Base-by-base conservation (phyloP, 1,140 invertebrate species). In the Macrostomum lignano region DNA sequence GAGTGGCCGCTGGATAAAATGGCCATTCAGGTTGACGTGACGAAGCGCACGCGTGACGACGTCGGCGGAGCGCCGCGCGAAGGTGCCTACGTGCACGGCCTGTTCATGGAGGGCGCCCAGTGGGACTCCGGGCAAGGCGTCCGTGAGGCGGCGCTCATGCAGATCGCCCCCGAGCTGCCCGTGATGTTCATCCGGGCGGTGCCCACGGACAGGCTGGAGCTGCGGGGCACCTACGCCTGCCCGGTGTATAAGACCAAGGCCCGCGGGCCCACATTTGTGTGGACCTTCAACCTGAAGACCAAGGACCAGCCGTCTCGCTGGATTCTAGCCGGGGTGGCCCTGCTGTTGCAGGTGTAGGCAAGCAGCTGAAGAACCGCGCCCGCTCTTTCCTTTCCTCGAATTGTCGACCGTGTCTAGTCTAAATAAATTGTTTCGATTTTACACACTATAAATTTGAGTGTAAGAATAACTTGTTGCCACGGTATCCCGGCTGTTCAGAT, bases 1-100 rank as follows among this genome's bases (percentile, higher is more conserved):
- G 81, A 91, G 55, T 65, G 84, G 40, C 81, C 82, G 1, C 63
- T 91, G 7, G 82, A 93, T 54, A 81, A 86, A 60, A 88, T 93
- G 81, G 81, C 75, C 48, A 57, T 93, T 5, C 76, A 84, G 46
- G 86, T 78, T 55, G 82, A 93, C 50, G 81, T 93, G 22, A 93
- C 81, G 3, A 91, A 91, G 53, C 88, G 86, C 52, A 70, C 70
- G 44, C 75, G 77, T 51, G 81, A 91, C 53, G 81, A 93, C 47
- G 79, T 84, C 43, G 46, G 42, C 10, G 65, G 68, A 32, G 69
- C 77, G 2, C 77, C 81, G 1, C 61, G 72, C 36, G 81, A 88
- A 44, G 81, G 81, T 6, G 78, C 77, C n/a, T 84, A 81, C 51
- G 68, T 88, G 13, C 75, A 84, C 48, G 82, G 81, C 1, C 64